phyloP scores from a whole-genome alignment of 92 coral and sea anemone species.

The Paragorgia papillata region DNA sequence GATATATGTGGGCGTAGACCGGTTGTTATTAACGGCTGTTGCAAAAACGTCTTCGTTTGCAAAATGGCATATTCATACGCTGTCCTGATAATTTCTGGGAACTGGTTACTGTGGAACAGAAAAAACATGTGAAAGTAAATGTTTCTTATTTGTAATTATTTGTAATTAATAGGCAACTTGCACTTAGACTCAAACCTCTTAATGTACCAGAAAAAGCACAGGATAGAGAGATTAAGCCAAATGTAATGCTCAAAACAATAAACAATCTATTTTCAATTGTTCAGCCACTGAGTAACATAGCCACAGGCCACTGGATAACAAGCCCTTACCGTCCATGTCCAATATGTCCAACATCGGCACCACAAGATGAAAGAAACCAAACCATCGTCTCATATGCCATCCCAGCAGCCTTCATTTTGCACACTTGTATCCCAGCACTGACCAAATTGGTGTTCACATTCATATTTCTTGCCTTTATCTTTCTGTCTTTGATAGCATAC shows the following conservation, averaged over 20 bases:
- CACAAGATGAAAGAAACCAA: constrained; percentile 29
- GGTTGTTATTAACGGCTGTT: background rate
- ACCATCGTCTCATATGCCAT: constrained; percentile 15
- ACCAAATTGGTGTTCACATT: too few species aligned
- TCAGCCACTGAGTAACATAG: too few species aligned
- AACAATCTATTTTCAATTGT: too few species aligned
- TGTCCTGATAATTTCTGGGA: background rate
- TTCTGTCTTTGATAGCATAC: background rate
- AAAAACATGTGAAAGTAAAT: too few species aligned
- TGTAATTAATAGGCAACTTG: too few species aligned
- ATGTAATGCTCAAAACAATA: too few species aligned
- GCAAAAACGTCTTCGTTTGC: constrained; percentile 1
- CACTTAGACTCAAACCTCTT: too few species aligned
- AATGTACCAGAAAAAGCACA: too few species aligned
- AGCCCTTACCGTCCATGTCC: constrained; percentile 37
- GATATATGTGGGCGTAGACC: constrained; percentile 22
- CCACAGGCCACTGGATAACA: too few species aligned
- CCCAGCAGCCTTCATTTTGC: constrained; percentile 37
- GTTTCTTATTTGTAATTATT: too few species aligned
- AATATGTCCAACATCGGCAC: constrained; percentile 35
- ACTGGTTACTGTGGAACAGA: background rate
- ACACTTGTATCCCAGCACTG: constrained; percentile 13
- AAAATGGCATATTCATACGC: constrained; percentile 9
- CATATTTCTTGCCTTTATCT: background rate
- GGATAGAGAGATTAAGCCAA: too few species aligned